Evolutionary conservation across 2,888 invertebrate genomes (phyloP), one percentile per base, ranked within the genome.

Genomic region (Nymphalis polychloros): DNA sequence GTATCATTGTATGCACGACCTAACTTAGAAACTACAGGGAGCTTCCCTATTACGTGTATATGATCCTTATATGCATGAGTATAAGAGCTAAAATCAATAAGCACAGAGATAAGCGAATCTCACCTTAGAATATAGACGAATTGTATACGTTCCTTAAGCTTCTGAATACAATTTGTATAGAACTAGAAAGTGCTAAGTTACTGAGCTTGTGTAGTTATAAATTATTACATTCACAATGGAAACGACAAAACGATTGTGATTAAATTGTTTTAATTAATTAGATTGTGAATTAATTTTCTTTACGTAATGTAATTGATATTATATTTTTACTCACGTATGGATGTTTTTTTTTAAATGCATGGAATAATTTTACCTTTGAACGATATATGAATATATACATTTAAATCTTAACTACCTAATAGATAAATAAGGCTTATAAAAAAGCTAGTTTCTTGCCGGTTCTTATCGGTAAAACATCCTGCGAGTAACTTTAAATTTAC

Each of bases 1-100:
- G 83, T 83, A 82, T 86, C 86, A 84, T 84, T 84, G 84, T 81
- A 64, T 59, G 67, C 74, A 69, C 67, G 75, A 76, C 72, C 77
- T 76, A 75, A 60, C 63, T 72, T 63, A 23, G 52, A 20, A 52
- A 23, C 23, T 49, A 49, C 61, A 61, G 66, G 61, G 53, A 41
- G 41, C 41, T 41, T 19, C 60, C 41, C 16, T 16, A 61, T 20
- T 2, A 48, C 4, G 16, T 19, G 31, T 20, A 19, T 35, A 19
- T 41, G 47, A 66, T 23, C 66, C 59, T 61, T 55, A 53, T 61
- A 41, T 20, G 17, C 27, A 17, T 1, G 35, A 20, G 13, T 35
- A 53, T 61, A 53, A 59, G 46, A 61, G 61, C 47, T 48, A 23
- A 52, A 19, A 65, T 65, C 16, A 52, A 59, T 49, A 52, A 59